A percentile compares a stretch with the other conserved stretches of the same genome.
Evolutionary conservation across 2,797 vertebrate species (phyloP).

Genomic region (Petrocephalus schoutedeni): DNA sequence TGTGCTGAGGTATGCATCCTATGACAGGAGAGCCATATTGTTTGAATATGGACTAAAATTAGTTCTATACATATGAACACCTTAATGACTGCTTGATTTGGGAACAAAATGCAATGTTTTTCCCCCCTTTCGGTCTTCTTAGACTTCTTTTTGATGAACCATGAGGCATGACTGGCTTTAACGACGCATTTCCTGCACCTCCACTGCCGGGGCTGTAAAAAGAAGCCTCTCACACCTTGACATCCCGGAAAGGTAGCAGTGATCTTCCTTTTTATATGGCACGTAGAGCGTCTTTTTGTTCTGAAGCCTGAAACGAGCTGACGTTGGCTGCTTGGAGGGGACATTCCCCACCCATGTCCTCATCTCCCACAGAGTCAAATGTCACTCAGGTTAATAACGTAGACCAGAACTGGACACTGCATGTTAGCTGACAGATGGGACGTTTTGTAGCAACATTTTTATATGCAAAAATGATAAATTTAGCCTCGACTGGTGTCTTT

Average conservation of each 20-base stretch:
- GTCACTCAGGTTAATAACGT: background rate
- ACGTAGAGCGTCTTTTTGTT: background rate
- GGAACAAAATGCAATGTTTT: background rate
- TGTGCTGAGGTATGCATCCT: background rate
- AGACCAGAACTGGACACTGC: background rate
- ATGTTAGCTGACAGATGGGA: background rate
- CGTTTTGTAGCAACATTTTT: background rate
- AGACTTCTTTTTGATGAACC: conserved; percentile 32
- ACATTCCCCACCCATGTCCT: background rate
- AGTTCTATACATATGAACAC: background rate
- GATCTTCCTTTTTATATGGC: conserved; percentile 40
- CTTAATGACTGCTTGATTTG: background rate
- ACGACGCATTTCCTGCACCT: conserved; percentile 60
- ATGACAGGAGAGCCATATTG: background rate
- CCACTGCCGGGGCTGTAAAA: conserved; percentile 57
- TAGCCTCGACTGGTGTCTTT: background rate
- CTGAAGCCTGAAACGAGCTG: background rate
- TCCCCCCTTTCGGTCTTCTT: background rate
- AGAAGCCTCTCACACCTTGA: conserved; percentile 64
- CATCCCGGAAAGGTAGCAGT: conserved; percentile 55
- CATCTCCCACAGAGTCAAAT: background rate
- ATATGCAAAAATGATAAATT: background rate
- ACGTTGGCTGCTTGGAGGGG: background rate
- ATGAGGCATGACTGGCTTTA: conserved; percentile 61
- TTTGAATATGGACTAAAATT: background rate